phyloP scores from a whole-genome alignment of 37 sponge, comb jelly and placozoan genomes.

The Crambe crambe region DNA sequence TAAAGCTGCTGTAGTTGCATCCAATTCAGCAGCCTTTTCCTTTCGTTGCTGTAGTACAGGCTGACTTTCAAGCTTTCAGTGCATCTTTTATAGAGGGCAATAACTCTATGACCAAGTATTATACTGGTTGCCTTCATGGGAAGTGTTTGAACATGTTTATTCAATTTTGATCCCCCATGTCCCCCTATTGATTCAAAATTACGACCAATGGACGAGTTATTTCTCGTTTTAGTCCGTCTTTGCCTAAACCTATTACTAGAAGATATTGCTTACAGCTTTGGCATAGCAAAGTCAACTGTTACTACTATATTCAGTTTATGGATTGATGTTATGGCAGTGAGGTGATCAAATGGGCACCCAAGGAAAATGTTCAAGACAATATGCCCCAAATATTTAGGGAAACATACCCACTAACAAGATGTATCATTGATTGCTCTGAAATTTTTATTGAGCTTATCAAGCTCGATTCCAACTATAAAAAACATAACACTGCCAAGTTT shows the following conservation, averaged over 20 bases:
- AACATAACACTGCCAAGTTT: slow-evolving; percentile 56
- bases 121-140: neutral
- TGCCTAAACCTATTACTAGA: neutral
- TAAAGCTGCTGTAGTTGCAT: too few species aligned
- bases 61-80: neutral
- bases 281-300: slow-evolving; percentile 2
- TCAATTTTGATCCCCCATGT: neutral
- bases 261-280: slow-evolving; percentile 3
- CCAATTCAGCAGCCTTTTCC: too few species aligned
- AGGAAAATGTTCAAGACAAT: slow-evolving; percentile 3
- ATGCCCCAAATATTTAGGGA: slow-evolving; percentile 32
- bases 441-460: slow-evolving; percentile 27
- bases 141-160: slow-evolving; percentile 1
- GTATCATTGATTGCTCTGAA: slow-evolving; percentile 43
- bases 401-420: slow-evolving; percentile 1
- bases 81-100: neutral
- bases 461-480: slow-evolving; percentile 58
- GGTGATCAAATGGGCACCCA: slow-evolving; percentile 41
- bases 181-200: neutral
- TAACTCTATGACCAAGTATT: neutral
- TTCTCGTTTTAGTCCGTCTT: neutral
- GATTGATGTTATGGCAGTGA: slow-evolving; percentile 3
- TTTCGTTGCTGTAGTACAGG: too few species aligned
- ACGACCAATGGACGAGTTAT: neutral
- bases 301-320: neutral